Evolutionary conservation across 2,113 vertebrate species (phyloP).

Genomic region (Grammomys dolichurus): DNA sequence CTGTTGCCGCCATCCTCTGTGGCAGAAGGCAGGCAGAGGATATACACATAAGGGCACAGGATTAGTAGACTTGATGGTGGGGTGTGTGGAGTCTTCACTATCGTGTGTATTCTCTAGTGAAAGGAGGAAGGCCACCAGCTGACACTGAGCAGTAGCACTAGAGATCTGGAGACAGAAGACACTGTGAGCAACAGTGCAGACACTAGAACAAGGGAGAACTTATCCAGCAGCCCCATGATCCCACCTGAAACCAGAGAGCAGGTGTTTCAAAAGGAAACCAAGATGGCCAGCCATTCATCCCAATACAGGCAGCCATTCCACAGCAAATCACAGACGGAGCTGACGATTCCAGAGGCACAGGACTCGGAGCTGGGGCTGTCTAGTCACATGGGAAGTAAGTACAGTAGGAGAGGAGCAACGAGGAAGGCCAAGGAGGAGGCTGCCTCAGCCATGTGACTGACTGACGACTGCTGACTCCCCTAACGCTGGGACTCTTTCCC

Average conservation of each 20-base stretch:
- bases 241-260: background rate
- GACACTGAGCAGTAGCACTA: background rate
- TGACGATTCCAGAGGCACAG: background rate
- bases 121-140: background rate
- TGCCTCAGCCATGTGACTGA: background rate
- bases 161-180: background rate
- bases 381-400: background rate
- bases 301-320: background rate
- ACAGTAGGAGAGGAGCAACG: background rate
- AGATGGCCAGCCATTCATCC: background rate
- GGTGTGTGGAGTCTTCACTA: background rate
- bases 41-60: background rate
- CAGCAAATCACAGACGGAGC: background rate
- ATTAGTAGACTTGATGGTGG: background rate
- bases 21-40: background rate
- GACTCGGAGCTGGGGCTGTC: background rate
- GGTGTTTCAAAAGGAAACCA: constrained; percentile 45
- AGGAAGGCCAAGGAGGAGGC: background rate
- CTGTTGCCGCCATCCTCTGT: background rate
- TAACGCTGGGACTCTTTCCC: background rate
- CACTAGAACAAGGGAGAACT: background rate
- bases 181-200: background rate
- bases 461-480: background rate
- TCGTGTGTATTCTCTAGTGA: background rate
- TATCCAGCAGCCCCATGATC: background rate